phyloP scores from a whole-genome alignment of 2,888 invertebrate genomes.

The Dasysyrphus albostriatus region DNA sequence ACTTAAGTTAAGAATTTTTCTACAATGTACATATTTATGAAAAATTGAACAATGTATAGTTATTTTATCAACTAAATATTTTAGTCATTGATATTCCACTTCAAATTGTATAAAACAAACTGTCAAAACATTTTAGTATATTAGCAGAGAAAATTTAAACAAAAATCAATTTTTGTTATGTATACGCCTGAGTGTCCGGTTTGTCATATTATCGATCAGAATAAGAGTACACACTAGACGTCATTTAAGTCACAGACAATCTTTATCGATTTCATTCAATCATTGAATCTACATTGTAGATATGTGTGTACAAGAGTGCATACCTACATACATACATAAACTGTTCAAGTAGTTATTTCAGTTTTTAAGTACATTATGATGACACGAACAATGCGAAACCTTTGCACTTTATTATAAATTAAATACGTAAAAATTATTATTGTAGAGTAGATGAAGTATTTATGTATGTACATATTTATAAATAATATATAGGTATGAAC shows the following conservation, averaged over 20 bases:
- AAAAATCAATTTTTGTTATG: slow-evolving; percentile 34
- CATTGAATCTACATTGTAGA: background rate
- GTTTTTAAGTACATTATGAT: slow-evolving; percentile 23
- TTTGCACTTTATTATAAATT: slow-evolving; percentile 50
- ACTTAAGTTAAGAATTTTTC: background rate
- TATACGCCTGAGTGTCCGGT: slow-evolving; percentile 54
- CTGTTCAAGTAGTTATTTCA: slow-evolving; percentile 8
- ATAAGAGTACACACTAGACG: slow-evolving; percentile 8
- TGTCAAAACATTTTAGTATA: slow-evolving; percentile 30
- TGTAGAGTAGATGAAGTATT: background rate
- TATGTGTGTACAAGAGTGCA: background rate
- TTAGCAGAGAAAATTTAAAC: background rate
- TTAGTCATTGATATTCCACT: background rate
- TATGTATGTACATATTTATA: background rate
- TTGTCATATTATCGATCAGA: slow-evolving; percentile 9
- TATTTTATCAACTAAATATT: background rate
- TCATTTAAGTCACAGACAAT: slow-evolving; percentile 25
- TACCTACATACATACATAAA: background rate
- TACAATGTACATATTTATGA: background rate
- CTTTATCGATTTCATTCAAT: slow-evolving; percentile 26
- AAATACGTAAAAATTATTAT: slow-evolving; percentile 27
- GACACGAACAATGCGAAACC: slow-evolving; percentile 31
- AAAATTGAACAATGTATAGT: too few relatives aligned
- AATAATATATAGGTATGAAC: background rate
- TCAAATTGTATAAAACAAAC: background rate